Evolutionary conservation across 1,140 invertebrate genomes (phyloP), one percentile per base, ranked within the genome.

Genomic region (Hyles vespertilio): DNA sequence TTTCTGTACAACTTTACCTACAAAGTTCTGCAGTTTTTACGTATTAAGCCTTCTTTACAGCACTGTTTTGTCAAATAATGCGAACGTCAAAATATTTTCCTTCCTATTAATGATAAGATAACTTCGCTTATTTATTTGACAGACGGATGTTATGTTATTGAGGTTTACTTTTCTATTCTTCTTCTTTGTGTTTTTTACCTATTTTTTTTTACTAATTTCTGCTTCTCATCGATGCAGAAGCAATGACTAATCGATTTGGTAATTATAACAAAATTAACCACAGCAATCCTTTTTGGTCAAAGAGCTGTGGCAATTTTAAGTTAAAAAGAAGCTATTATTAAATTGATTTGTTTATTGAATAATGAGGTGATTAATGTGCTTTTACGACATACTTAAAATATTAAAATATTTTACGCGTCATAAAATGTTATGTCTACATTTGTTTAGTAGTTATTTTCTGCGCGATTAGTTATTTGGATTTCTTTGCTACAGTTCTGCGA

Each of bases 221-320:
- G 79, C 79, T 86, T 85, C 74, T 79, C 79, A 59, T 69, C 63
- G 64, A 86, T 86, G 85, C 85, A 88, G 85, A 85, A 84, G 85
- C 85, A 88, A 88, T 88, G 85, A 79, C 64, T 53, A 59, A 58
- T 44, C 46, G 46, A 22, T 56, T 11, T 48, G n/a, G 33, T 45
- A 59, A 58, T 43, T 50, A 32, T 54, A 51, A 47, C 58, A 61
- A 60, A 56, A 69, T 72, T 74, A 73, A 73, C 84, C 83, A 88
- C 85, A 88, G 80, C 83, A 88, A 86, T 71, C 63, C 85, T 88
- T 86, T 63, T 69, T 52, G 61, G 51, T 63, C 36, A 53, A 52
- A 71, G 71, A 74, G 69, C 68, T 72, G 69, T 54, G 52, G 56
- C 46, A 55, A 48, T 12, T 33, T 52, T 10, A 34, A 36, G 22